phyloP scores from a whole-genome alignment of 2,113 vertebrate species.

The Peucedramus taeniatus region DNA sequence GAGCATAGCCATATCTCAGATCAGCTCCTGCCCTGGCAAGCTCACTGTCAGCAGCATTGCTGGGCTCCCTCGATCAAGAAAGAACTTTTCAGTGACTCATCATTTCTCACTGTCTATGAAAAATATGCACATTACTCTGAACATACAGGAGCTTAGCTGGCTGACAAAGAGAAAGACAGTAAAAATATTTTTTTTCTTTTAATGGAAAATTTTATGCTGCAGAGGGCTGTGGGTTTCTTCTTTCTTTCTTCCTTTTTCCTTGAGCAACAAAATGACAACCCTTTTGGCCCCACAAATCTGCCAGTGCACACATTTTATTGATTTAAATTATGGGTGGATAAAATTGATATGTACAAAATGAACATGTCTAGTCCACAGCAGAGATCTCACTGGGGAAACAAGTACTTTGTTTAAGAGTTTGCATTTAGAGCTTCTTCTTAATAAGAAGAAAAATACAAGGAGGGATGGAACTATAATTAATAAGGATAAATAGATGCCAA shows the following conservation, averaged over 20 bases:
- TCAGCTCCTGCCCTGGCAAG: neutral
- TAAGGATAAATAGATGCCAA: neutral
- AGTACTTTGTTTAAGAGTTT: neutral
- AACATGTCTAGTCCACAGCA: neutral
- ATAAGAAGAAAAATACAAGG: neutral
- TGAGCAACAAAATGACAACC: neutral
- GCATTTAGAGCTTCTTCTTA: neutral
- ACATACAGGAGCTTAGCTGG: neutral
- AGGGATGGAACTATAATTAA: neutral
- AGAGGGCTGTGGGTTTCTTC: neutral
- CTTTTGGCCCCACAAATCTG: neutral
- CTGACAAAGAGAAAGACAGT: neutral
- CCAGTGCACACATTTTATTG: neutral
- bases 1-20: neutral
- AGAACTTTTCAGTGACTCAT: neutral
- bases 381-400: neutral
- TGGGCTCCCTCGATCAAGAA: neutral
- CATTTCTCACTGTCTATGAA: neutral
- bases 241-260: neutral
- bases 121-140: neutral
- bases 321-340: neutral
- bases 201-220: neutral
- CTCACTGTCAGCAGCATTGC: neutral
- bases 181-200: neutral
- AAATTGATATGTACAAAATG: neutral